Evolutionary conservation across 2,888 invertebrate species (phyloP), one percentile per base, ranked within the genome.

Genomic region (Belgica antarctica): DNA sequence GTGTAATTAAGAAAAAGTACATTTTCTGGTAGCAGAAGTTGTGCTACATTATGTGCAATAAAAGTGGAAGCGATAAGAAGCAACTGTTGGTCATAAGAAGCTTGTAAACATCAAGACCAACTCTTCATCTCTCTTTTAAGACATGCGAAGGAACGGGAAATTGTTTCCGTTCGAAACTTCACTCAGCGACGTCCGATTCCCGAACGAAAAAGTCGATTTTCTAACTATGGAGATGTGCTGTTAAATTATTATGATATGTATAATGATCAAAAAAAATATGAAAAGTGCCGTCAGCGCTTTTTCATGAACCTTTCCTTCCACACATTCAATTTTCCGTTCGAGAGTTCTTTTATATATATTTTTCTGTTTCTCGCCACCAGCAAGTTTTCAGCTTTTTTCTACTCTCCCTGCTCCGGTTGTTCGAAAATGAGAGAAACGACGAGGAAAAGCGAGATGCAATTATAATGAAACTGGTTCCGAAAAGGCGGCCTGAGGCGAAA

Each of bases 401-500:
- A n/a, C 22, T 52, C n/a, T 22, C 46, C 52, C 52, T 52, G 52
- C 52, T 52, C 52, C 3, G 52, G 17, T 17, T 52, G 34, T 22
- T 22, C 2, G 52, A 52, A 22, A 2, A n/a, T 1, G 17, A 52
- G 41, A 3, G 15, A 41, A 41, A 41, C 5, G 52, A 52, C 41
- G 41, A 41, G 63, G 63, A 63, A 63, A 63, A 63, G 41, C 63
- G 65, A 66, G 65, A 66, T 66, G 65, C 65, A 66, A 66, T 66
- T 66, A 66, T 47, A 41, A 65, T 41, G 47, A 66, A 65, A 61
- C 28, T 61, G 52, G 52, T 52, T 22, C 52, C 52, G 22, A 52
- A 52, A 52, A 52, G 12, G 52, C 17, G 52, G 52, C 52, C 52
- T 22, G 22, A 52, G 52, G 52, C 52, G 52, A 52, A 52, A 19